A percentile compares a stretch with the other conserved stretches of the same genome.
phyloP scores from a whole-genome alignment of 2,113 vertebrate genomes.

The Corythaeola cristata region DNA sequence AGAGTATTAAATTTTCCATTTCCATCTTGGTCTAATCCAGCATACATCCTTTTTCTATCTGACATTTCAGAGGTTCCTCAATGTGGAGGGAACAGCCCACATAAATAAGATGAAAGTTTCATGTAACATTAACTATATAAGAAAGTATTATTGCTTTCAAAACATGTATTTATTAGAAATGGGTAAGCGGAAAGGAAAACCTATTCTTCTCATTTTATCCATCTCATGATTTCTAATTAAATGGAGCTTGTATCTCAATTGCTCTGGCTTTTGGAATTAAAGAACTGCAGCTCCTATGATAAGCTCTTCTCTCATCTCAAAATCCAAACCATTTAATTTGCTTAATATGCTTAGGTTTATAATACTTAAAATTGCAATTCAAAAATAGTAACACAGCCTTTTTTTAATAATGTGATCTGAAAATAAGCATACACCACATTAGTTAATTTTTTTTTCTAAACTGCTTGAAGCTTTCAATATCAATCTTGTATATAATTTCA shows the following conservation, averaged over 20 bases:
- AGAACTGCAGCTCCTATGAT: background rate
- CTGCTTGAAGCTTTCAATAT: background rate
- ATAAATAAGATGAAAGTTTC: conserved; percentile 16
- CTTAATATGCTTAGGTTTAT: background rate
- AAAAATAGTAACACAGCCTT: background rate
- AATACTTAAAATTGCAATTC: background rate
- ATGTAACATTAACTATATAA: conserved; percentile 26
- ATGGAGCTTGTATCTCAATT: background rate
- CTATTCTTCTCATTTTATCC: background rate
- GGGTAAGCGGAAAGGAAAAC: background rate
- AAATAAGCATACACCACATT: background rate
- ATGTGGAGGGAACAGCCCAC: background rate
- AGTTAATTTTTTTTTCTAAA: background rate
- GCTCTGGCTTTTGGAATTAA: background rate
- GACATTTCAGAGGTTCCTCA: background rate
- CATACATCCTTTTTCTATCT: background rate
- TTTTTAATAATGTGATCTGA: background rate
- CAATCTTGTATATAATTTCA: background rate
- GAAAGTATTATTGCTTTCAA: conserved; percentile 8
- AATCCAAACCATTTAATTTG: conserved; percentile 27
- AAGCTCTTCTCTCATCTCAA: background rate
- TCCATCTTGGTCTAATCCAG: background rate
- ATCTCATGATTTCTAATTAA: conserved; percentile 18
- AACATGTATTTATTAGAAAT: conserved; percentile 27
- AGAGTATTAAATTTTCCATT: background rate